phyloP scores from a whole-genome alignment of 2,888 invertebrate species.

The Vannuccia rotundouncinata region DNA sequence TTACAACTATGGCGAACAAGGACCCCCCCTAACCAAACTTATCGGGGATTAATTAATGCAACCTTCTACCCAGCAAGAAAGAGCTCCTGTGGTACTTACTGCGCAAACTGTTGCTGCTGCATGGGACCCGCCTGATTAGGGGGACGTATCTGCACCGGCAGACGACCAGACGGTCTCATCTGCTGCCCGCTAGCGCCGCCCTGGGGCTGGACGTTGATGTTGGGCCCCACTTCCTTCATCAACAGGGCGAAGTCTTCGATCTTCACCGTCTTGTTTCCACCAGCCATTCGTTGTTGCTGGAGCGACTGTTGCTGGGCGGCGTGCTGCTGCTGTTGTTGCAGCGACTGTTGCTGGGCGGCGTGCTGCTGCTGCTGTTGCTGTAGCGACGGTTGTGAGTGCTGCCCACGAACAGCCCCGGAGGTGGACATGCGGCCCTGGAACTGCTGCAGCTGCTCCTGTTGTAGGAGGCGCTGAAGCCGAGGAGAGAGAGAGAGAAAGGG shows the following conservation, averaged over 20 bases:
- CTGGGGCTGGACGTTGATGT: neutral
- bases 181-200: neutral
- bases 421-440: neutral
- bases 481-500: too few species aligned
- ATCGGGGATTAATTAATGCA: too few species aligned
- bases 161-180: neutral
- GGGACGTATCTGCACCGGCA: neutral
- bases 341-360: too few species aligned
- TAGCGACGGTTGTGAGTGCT: neutral
- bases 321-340: neutral
- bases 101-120: neutral
- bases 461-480: neutral
- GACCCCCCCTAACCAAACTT: too few species aligned
- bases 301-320: neutral
- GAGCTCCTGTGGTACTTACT: too few species aligned
- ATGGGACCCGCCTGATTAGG: neutral
- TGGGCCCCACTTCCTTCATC: constrained; percentile 14
- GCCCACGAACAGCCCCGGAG: neutral
- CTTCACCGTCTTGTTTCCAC: neutral
- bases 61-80: too few species aligned
- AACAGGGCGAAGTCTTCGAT: constrained; percentile 2
- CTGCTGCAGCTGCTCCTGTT: constrained; percentile 11
- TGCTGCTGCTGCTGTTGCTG: neutral
- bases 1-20: too few species aligned
- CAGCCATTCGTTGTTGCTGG: neutral